Evolutionary conservation across 1,140 invertebrate genomes (phyloP).

Genomic region (Semibalanus balanoides): DNA sequence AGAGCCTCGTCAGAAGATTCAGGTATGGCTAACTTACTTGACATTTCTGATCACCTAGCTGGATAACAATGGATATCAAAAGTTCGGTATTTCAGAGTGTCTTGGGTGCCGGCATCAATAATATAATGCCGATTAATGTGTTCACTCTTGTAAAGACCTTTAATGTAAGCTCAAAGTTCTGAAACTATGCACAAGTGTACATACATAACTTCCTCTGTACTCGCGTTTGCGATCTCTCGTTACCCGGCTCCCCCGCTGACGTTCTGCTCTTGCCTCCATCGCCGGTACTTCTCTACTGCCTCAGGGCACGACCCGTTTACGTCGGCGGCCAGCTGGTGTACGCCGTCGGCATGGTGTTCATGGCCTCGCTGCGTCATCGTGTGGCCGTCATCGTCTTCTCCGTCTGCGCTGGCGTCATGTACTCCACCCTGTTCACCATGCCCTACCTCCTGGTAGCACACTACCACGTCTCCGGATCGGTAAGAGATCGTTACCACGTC

Average conservation of each 20-base stretch:
- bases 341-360: constrained; percentile 69
- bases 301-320: constrained; percentile 72
- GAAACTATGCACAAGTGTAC: too few species aligned
- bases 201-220: too few species aligned
- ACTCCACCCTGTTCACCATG: constrained; percentile 94
- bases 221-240: too few species aligned
- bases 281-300: background rate
- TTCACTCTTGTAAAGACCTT: too few species aligned
- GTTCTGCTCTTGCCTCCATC: background rate
- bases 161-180: too few species aligned
- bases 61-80: too few species aligned
- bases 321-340: constrained; percentile 82
- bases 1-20: constrained; percentile 67
- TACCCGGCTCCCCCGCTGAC: background rate
- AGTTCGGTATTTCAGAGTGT: too few species aligned
- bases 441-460: constrained; percentile 84
- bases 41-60: too few species aligned
- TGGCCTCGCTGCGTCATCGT: constrained; percentile 61
- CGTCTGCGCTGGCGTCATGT: constrained; percentile 87
- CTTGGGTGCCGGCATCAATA: too few species aligned
- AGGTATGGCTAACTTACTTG: constrained; percentile 46
- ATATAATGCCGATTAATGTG: too few species aligned
- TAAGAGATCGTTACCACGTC: constrained; percentile 32
- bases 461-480: constrained; percentile 73
- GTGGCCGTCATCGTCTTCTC: constrained; percentile 74